phyloP scores from a whole-genome alignment of 2,113 vertebrate species.

The Larimichthys crocea region DNA sequence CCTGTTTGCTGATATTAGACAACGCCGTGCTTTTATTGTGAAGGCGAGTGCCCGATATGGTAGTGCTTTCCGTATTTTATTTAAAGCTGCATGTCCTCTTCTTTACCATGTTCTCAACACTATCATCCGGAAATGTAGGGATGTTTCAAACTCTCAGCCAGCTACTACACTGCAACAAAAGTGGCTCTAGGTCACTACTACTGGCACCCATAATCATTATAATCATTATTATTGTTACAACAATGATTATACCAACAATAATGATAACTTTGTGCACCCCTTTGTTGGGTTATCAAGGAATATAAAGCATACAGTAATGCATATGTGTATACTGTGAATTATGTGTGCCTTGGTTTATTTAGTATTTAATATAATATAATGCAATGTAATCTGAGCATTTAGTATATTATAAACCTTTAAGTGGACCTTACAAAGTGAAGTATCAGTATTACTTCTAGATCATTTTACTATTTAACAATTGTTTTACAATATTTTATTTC shows the following conservation, averaged over 20 bases:
- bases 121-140: constrained; percentile 80
- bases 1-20: background rate
- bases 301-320: background rate
- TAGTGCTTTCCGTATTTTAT: constrained; percentile 82
- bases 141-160: constrained; percentile 56
- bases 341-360: background rate
- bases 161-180: constrained; percentile 39
- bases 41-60: constrained; percentile 80
- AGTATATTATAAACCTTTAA: background rate
- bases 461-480: background rate
- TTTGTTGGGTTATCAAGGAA: no score
- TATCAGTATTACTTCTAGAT: background rate
- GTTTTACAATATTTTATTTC: background rate
- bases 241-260: background rate
- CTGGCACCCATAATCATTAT: background rate
- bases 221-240: background rate
- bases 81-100: constrained; percentile 68
- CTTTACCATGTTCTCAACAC: constrained; percentile 52
- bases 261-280: background rate
- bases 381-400: background rate
- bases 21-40: constrained; percentile 65
- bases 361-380: background rate
- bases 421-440: background rate
- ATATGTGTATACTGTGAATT: background rate
- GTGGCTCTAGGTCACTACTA: constrained; percentile 34